These are phyloP conservation scores for Thunnus albacares DNA, from an alignment of 2,797 vertebrate species.

Conservation along the genomic window DNA sequence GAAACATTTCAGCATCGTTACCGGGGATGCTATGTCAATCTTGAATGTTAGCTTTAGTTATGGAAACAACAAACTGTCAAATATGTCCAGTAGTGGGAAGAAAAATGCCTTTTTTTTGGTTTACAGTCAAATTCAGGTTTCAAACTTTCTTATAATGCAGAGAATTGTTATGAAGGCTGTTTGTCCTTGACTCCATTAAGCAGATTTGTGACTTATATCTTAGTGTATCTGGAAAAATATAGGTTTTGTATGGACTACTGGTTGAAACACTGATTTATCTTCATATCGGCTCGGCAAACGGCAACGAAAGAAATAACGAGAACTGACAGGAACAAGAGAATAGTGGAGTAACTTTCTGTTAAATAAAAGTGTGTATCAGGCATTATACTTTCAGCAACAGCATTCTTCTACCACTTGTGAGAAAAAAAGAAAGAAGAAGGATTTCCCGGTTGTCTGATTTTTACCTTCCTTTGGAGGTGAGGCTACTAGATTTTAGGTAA, in stretches of 20 bases:
- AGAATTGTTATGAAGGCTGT: neutral
- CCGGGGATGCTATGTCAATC: constrained; percentile 43
- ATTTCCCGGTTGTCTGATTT: constrained; percentile 40
- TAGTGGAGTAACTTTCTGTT: neutral
- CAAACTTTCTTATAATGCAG: constrained; percentile 10
- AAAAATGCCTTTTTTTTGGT: constrained; percentile 4
- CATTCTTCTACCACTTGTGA: constrained; percentile 1
- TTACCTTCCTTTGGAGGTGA: constrained; percentile 23
- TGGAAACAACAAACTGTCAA: constrained; percentile 14
- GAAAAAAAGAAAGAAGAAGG: constrained; percentile 1
- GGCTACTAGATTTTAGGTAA: constrained; percentile 37
- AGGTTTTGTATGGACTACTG: neutral
- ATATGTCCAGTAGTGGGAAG: neutral
- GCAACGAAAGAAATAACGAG: constrained; percentile 21
- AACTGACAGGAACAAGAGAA: neutral
- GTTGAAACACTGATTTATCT: constrained; percentile 15
- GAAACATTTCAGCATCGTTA: constrained; percentile 46
- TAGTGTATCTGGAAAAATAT: neutral
- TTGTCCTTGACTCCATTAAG: neutral
- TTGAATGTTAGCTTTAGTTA: constrained; percentile 34
- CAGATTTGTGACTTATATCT: neutral
- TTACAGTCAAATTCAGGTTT: constrained; percentile 36
- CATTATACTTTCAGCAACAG: constrained; percentile 7
- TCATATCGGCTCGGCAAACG: constrained; percentile 16
- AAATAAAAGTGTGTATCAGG: neutral